Conservation (phyloP, 2,113 vertebrate genomes). For the Indri indri region DNA sequence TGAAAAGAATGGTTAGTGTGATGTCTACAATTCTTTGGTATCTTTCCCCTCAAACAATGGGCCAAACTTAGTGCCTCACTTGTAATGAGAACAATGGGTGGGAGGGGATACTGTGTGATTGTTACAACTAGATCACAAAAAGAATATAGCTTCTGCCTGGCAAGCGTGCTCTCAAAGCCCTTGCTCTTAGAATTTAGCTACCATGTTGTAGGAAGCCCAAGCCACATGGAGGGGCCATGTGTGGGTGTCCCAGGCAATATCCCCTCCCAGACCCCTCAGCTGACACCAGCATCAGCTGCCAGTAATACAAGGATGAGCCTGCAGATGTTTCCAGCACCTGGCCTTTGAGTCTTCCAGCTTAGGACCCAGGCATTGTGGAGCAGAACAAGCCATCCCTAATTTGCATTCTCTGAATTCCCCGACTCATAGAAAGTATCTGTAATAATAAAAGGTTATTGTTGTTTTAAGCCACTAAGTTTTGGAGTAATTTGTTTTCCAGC, state of each 20-base stretch:
- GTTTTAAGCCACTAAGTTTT: not conserved
- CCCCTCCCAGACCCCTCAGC: not conserved
- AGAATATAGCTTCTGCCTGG: not conserved
- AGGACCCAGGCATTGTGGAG: not conserved
- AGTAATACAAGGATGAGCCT: not conserved
- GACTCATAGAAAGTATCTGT: not conserved
- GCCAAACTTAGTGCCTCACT: not conserved
- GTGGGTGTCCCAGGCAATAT: not conserved
- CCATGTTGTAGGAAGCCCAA: not conserved
- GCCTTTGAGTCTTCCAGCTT: not conserved
- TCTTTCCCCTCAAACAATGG: not conserved
- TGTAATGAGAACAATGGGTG: not conserved
- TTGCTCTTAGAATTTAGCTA: not conserved
- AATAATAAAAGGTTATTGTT: not conserved
- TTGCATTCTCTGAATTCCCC: not conserved
- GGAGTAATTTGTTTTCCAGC: not conserved
- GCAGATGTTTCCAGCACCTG: not conserved
- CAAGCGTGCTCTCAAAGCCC: accelerated
- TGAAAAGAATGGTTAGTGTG: not conserved
- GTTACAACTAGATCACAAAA: not conserved
- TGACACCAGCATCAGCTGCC: not conserved
- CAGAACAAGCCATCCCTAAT: not conserved
- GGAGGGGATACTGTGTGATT: not conserved
- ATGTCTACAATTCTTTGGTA: not conserved
- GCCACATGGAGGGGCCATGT: not conserved